phyloP scores from a whole-genome alignment of 2,797 vertebrate species.

The Acanthiza pusilla region DNA sequence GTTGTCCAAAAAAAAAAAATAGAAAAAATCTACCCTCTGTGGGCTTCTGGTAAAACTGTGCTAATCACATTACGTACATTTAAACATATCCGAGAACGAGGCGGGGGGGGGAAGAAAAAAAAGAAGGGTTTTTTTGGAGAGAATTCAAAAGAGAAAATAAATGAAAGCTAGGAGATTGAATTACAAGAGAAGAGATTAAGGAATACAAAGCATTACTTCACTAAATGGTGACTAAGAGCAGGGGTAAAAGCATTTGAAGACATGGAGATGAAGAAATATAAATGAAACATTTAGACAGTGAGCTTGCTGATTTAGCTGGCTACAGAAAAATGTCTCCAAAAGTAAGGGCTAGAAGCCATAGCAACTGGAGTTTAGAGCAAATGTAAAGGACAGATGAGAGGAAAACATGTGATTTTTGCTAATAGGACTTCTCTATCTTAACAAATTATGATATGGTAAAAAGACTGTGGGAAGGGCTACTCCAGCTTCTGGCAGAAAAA shows the following conservation, averaged over 20 bases:
- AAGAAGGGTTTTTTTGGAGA: not conserved
- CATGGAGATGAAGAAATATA: slow-evolving; percentile 16
- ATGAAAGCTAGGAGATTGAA: not conserved
- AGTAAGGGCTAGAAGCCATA: slow-evolving; percentile 20
- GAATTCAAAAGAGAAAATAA: not conserved
- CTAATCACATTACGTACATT: not conserved
- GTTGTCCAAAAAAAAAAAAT: not conserved
- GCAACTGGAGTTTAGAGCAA: slow-evolving; percentile 28
- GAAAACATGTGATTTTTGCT: not conserved
- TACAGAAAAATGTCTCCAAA: not conserved
- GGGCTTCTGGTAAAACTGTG: not conserved
- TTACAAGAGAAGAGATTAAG: slow-evolving; percentile 46
- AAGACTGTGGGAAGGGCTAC: not conserved
- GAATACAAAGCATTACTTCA: slow-evolving; percentile 45
- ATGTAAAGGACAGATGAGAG: not conserved
- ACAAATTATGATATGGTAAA: not conserved
- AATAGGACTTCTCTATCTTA: not conserved
- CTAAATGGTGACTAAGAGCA: slow-evolving; percentile 48
- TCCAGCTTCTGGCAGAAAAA: not conserved
- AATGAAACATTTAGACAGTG: slow-evolving; percentile 14
- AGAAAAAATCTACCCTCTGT: not conserved
- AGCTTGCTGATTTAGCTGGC: not conserved
- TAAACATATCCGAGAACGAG: not conserved
- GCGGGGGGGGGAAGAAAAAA: accelerated
- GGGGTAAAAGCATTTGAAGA: slow-evolving; percentile 10